These are phyloP conservation scores for Entomobrya multifasciata DNA, from an alignment of 2,888 invertebrate species.

Conservation along the genomic window DNA sequence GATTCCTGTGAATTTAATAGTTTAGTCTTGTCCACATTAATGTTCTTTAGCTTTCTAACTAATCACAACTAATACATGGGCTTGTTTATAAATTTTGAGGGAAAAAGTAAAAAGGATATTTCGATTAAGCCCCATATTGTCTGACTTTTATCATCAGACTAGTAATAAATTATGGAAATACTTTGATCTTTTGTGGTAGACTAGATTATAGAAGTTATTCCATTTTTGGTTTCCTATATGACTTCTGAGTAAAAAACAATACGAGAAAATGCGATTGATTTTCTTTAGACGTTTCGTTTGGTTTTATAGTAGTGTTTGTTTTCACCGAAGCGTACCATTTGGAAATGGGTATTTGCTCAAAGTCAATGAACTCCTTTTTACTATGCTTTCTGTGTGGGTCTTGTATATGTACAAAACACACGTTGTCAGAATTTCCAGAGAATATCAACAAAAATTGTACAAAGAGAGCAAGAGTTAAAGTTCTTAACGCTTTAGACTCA, in stretches of 20 bases:
- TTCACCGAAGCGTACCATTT: not conserved
- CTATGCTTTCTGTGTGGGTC: not conserved
- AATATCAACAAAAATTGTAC: not conserved
- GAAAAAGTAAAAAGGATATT: no score
- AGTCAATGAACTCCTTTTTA: constrained; percentile 11
- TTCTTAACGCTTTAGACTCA: not conserved
- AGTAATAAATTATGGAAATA: not conserved
- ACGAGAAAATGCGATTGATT: constrained; percentile 23
- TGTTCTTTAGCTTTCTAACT: no score
- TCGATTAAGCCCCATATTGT: no score
- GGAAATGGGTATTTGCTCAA: not conserved
- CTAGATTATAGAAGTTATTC: not conserved
- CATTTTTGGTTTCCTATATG: not conserved
- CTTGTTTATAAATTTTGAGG: no score
- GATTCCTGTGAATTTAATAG: no score
- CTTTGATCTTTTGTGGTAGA: not conserved
- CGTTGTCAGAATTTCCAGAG: not conserved
- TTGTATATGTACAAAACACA: not conserved
- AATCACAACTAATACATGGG: no score
- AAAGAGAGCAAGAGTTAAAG: not conserved
- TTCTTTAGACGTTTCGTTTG: not conserved
- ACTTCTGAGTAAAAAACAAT: not conserved
- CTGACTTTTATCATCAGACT: no score
- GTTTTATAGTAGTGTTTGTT: not conserved
- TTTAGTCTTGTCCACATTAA: no score